A percentile compares a stretch with the other conserved stretches of the same genome.
Evolutionary conservation across 2,797 vertebrate species (phyloP).

Genomic region (Champsocephalus gunnari): DNA sequence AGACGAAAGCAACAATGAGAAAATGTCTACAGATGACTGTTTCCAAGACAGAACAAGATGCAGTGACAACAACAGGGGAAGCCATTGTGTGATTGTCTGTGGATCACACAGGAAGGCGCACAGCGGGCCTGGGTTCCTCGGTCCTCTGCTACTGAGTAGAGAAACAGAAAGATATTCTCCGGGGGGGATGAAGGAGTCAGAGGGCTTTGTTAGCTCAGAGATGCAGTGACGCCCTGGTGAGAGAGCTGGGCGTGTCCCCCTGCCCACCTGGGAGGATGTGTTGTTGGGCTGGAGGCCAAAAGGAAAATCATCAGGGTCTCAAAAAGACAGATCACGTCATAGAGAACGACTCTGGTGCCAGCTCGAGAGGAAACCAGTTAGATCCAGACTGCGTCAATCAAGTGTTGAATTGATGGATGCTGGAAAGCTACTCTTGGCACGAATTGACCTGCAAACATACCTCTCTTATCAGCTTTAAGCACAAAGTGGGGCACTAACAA

Average conservation of each 20-base stretch:
- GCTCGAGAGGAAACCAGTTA: conserved; percentile 15
- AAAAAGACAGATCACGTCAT: conserved; percentile 18
- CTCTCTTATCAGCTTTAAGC: conserved; percentile 50
- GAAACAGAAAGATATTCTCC: conserved; percentile 28
- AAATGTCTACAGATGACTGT: conserved; percentile 62
- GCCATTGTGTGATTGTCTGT: conserved; percentile 75
- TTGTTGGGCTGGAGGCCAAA: conserved; percentile 55
- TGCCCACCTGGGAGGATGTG: conserved; percentile 62
- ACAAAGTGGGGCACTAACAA: conserved; percentile 44
- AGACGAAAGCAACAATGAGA: conserved; percentile 61
- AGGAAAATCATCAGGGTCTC: conserved; percentile 27
- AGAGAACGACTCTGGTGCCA: neutral
- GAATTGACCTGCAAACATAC: conserved; percentile 23
- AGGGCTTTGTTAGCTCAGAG: conserved; percentile 66
- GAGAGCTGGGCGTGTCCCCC: conserved; percentile 61
- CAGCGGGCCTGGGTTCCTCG: conserved; percentile 56
- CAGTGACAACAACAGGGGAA: conserved; percentile 65
- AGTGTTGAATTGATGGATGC: conserved; percentile 11
- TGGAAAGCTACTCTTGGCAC: conserved; percentile 34
- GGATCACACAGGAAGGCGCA: conserved; percentile 59
- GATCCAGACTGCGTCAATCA: conserved; percentile 41
- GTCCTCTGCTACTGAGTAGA: conserved; percentile 56
- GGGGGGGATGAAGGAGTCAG: conserved; percentile 53
- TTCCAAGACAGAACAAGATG: conserved; percentile 69
- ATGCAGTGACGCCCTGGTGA: conserved; percentile 51